A percentile compares a stretch with the other conserved stretches of the same genome.
Conservation (phyloP, 1,140 invertebrate species). For the Cotesia vestalis region DNA sequence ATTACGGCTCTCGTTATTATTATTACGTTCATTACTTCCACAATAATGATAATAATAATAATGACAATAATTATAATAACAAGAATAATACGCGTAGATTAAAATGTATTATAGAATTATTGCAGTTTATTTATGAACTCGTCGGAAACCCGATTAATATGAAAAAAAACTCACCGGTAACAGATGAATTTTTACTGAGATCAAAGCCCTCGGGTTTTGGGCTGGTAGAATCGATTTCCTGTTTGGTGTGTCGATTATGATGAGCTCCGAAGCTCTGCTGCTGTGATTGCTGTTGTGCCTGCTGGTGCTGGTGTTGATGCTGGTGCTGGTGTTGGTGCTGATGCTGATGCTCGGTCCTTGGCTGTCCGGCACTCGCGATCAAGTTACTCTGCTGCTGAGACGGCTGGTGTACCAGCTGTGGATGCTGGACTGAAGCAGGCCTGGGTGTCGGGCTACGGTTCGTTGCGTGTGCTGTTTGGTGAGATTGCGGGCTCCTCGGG, state of each 20-base stretch:
- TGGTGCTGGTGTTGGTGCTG: conserved; percentile 14
- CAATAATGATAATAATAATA: no score
- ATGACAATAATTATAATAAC: no score
- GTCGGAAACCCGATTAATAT: not conserved
- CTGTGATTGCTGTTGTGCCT: not conserved
- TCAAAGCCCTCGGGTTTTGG: conserved; percentile 73
- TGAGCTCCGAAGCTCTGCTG: conserved; percentile 59
- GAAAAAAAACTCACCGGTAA: conserved; percentile 61
- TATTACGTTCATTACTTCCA: no score
- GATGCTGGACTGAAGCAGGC: conserved; percentile 55
- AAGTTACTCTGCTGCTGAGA: conserved; percentile 9
- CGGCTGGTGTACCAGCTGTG: conserved; percentile 56
- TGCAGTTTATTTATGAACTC: no score
- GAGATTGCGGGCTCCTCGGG: conserved; percentile 60
- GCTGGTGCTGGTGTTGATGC: conserved; percentile 24
- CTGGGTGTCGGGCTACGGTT: conserved; percentile 50
- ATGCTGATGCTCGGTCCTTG: conserved; percentile 30
- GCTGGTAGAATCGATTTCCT: conserved; percentile 62
- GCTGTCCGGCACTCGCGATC: conserved; percentile 11
- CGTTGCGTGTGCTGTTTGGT: conserved; percentile 47
- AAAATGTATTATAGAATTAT: no score
- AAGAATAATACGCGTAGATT: no score
- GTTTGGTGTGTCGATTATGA: conserved; percentile 62
- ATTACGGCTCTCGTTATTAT: no score
- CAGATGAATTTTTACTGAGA: conserved; percentile 69